These are phyloP conservation scores for Mobula birostris DNA, from an alignment of 2,113 vertebrate genomes.

Conservation along the genomic window DNA sequence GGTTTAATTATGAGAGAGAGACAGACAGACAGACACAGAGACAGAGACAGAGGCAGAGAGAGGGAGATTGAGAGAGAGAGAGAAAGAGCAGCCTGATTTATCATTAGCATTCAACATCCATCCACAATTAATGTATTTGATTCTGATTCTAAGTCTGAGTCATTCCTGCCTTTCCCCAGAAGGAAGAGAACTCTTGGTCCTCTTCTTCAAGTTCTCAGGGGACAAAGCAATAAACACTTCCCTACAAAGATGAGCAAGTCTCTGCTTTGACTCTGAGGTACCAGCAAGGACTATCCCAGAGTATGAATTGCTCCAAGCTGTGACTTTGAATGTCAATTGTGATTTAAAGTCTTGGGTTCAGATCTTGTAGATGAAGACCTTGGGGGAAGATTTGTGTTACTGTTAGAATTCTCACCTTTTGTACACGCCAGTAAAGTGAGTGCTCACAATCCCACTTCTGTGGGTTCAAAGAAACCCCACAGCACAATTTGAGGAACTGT, in stretches of 20 bases:
- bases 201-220: not conserved
- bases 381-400: no score
- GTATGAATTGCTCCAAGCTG: not conserved
- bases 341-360: no score
- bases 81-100: not conserved
- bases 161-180: not conserved
- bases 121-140: not conserved
- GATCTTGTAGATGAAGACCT: no score
- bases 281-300: not conserved
- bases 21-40: no score
- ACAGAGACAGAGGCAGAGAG: no score
- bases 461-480: no score
- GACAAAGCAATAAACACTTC: not conserved
- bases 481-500: not conserved
- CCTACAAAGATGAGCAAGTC: not conserved
- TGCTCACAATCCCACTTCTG: no score
- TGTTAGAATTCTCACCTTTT: no score
- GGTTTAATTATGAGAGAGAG: no score
- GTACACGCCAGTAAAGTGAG: no score
- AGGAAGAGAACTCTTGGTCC: not conserved
- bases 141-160: not conserved
- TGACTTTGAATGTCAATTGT: no score
- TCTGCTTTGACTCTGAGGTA: not conserved
- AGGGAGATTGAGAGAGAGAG: not conserved
- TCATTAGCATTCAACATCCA: not conserved